Evolutionary conservation across 2,888 invertebrate species (phyloP).

Genomic region (Ectemnius lituratus): DNA sequence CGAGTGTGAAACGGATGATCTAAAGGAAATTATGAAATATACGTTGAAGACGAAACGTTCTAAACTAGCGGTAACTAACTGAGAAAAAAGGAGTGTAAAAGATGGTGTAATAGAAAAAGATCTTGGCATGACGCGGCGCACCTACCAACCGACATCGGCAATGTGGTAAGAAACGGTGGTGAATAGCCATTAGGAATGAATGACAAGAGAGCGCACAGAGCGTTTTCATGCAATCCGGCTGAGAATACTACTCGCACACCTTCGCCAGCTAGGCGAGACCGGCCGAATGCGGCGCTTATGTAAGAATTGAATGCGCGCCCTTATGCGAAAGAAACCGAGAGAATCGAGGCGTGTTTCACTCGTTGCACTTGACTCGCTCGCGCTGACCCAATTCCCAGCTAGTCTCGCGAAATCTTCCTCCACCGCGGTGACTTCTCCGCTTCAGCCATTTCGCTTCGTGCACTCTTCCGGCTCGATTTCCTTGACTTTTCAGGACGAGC

Average conservation of each 20-base stretch:
- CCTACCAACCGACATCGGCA: constrained; percentile 10
- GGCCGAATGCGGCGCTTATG: constrained; percentile 1
- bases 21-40: too few relatives aligned
- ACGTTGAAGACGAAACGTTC: too few relatives aligned
- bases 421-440: too few relatives aligned
- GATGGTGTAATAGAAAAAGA: too few relatives aligned
- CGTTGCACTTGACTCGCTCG: constrained; percentile 21
- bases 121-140: too few relatives aligned
- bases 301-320: constrained; percentile 3
- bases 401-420: too few relatives aligned
- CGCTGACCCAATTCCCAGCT: constrained; percentile 8
- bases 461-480: too few relatives aligned
- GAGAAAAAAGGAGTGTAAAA: too few relatives aligned
- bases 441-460: too few relatives aligned
- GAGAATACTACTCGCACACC: neutral
- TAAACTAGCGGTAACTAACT: too few relatives aligned
- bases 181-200: constrained; percentile 23
- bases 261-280: neutral
- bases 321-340: constrained; percentile 13
- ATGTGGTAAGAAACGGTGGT: constrained; percentile 19
- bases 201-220: constrained; percentile 18
- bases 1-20: too few relatives aligned
- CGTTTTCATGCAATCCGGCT: constrained; percentile 30
- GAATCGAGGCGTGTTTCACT: neutral
- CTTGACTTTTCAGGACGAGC: too few relatives aligned